Percentiles rank a stretch among this genome's conserved stretches.
These are phyloP conservation scores for Lasiurus borealis DNA, from an alignment of 2,113 vertebrate species.

Conservation along the genomic window DNA sequence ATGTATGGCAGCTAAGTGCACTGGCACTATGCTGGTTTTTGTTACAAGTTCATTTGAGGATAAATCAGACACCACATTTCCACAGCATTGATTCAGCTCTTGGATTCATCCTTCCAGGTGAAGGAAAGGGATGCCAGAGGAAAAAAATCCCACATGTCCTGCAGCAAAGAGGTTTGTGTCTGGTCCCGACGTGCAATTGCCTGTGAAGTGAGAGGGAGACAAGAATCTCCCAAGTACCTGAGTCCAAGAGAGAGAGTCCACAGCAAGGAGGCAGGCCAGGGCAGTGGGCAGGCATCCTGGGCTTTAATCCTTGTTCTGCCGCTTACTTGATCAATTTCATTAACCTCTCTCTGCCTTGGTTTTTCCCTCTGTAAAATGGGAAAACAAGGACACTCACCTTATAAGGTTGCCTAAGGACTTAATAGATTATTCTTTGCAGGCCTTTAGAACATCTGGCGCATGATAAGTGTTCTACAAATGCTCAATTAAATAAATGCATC, in stretches of 20 bases:
- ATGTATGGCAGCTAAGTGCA: neutral
- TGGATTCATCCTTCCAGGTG: neutral
- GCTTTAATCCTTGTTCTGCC: neutral
- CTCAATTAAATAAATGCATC: neutral
- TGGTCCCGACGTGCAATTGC: neutral
- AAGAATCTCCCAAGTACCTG: neutral
- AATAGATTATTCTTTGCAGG: neutral
- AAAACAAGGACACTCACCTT: neutral
- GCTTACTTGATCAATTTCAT: neutral
- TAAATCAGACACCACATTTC: neutral
- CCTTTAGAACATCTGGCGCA: neutral
- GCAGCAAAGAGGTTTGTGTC: neutral
- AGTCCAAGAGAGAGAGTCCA: neutral
- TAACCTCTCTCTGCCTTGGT: neutral
- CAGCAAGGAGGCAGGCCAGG: too few species aligned
- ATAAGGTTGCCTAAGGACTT: neutral
- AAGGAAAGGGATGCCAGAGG: neutral
- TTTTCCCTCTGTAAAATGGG: neutral
- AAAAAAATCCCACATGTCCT: neutral
- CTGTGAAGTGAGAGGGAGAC: fast-evolving
- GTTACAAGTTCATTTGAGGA: conserved; percentile 54
- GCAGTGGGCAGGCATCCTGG: fast-evolving
- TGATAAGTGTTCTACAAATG: neutral
- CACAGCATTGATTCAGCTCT: neutral
- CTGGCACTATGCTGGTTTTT: neutral